phyloP scores from a whole-genome alignment of 2,888 invertebrate genomes.

The Serripes groenlandicus region DNA sequence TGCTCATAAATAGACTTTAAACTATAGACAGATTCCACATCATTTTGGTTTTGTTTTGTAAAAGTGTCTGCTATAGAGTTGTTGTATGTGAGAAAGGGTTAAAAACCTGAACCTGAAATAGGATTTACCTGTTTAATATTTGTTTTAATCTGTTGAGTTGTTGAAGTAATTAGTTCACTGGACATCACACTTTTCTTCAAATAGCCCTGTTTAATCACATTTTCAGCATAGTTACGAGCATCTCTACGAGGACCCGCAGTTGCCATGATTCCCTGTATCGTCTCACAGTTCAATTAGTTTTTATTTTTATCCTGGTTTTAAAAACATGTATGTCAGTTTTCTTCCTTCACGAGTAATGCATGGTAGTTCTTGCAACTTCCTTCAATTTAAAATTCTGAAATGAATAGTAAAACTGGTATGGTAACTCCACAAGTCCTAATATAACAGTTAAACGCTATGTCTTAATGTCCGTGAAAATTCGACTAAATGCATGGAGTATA shows the following conservation, averaged over 20 bases:
- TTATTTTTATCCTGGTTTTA: background rate
- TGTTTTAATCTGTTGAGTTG: slow-evolving; percentile 62
- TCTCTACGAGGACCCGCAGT: slow-evolving; percentile 8
- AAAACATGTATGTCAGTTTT: background rate
- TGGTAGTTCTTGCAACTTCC: background rate
- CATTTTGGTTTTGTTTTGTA: too few relatives aligned
- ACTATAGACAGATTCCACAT: too few relatives aligned
- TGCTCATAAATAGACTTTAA: too few relatives aligned
- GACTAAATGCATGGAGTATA: too few relatives aligned
- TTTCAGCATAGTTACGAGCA: slow-evolving; percentile 63
- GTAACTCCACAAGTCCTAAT: background rate
- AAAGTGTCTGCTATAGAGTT: too few relatives aligned
- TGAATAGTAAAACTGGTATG: background rate
- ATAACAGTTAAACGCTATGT: background rate
- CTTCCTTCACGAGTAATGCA: background rate
- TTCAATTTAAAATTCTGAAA: background rate
- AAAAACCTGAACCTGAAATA: too few relatives aligned
- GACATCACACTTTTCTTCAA: slow-evolving; percentile 78
- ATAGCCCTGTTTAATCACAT: slow-evolving; percentile 83
- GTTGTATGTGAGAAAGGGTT: too few relatives aligned
- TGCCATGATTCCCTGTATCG: slow-evolving; percentile 40
- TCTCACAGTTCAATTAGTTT: background rate
- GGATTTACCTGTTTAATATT: slow-evolving; percentile 70
- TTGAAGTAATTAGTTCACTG: slow-evolving; percentile 54
- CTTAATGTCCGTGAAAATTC: too few relatives aligned